A percentile compares a stretch with the other conserved stretches of the same genome.
Evolutionary conservation across 2,113 vertebrate genomes (phyloP).

Genomic region (Symphodus melops): DNA sequence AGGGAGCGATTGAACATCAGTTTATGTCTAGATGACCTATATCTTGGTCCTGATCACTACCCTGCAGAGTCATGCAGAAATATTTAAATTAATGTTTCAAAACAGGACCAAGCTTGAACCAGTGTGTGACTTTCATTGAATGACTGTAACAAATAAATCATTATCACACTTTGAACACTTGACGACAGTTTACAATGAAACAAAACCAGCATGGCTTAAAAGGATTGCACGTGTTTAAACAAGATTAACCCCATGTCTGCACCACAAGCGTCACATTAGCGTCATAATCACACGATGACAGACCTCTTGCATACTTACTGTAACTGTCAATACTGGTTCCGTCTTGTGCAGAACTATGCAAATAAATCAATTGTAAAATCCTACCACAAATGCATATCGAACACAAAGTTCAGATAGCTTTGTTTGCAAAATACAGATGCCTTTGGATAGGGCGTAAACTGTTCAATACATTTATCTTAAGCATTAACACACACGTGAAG

Average conservation of each 20-base stretch:
- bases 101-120: not conserved
- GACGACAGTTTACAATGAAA: not conserved
- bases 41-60: not conserved
- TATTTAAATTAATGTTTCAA: not conserved
- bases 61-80: not conserved
- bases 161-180: not conserved
- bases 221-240: conserved; percentile 12
- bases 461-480: not conserved
- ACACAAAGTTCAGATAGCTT: too few species aligned
- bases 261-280: not conserved
- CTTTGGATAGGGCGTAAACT: not conserved
- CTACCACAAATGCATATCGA: too few species aligned
- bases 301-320: not conserved
- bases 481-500: not conserved
- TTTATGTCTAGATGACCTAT: not conserved
- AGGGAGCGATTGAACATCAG: not conserved
- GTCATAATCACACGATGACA: not conserved
- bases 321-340: not conserved
- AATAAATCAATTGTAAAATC: too few species aligned
- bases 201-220: not conserved
- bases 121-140: not conserved
- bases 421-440: too few species aligned
- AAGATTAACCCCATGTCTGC: not conserved
- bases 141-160: not conserved
- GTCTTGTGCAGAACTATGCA: not conserved